Base-by-base conservation (phyloP, 2,888 invertebrate species). In the Mayetiola destructor region DNA sequence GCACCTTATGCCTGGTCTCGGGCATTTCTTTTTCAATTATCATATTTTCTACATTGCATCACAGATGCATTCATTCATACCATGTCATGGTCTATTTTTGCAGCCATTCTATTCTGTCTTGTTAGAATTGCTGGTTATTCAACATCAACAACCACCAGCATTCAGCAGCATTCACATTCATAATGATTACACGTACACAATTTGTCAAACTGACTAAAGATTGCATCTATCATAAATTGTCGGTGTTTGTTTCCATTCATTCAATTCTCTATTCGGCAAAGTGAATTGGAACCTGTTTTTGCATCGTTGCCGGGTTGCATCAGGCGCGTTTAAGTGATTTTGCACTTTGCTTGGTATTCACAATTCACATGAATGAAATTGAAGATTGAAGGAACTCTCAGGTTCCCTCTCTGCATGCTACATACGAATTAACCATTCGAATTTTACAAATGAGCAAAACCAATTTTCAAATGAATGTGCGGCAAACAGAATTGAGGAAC, bases 151-250 rank as follows among this genome's bases (percentile, higher is more conserved):
- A n/a, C n/a, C 48, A 48, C 48, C 48, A 48, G 27, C 42, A 23
- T n/a, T n/a, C n/a, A n/a, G n/a, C n/a, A n/a, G n/a, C n/a, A n/a
- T n/a, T n/a, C 48, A 27, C 48, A 48, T 48, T 48, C 27, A 48
- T 48, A n/a, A 48, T 27, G 48, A 48, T 48, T 48, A 48, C 48
- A 48, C 27, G 27, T 48, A 48, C n/a, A n/a, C 27, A 48, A 48
- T 48, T 27, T 27, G 48, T 48, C 48, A 48, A 48, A 48, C 48
- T 27, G 9, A 48, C 27, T 48, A n/a, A 23, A 48, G 48, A 48
- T 48, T 48, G 48, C 48, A 48, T 48, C 48, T 48, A 48, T 48
- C 48, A 48, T 48, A 48, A 48, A 48, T 48, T 48, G 48, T 48
- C 48, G 27, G 48, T 48, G 14, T 27, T 23, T 16, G 14, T 48